Percentiles rank a stretch among this genome's conserved stretches.
Conservation (phyloP, 1,140 invertebrate species). For the Ruditapes philippinarum region DNA sequence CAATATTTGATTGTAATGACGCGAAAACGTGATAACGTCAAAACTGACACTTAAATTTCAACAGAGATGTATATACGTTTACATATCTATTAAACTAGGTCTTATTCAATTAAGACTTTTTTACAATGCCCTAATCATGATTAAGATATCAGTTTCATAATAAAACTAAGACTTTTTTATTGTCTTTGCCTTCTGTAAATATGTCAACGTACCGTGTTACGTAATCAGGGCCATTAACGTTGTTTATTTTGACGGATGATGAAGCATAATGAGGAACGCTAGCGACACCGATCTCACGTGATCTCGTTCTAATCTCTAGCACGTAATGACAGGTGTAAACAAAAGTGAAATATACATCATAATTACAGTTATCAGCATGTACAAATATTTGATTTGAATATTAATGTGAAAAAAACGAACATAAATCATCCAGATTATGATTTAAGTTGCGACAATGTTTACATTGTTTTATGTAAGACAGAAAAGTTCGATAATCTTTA, state of each 20-base stretch:
- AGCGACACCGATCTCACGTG: background rate
- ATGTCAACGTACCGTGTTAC: background rate
- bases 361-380: background rate
- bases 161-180: background rate
- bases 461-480: too few species aligned
- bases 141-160: background rate
- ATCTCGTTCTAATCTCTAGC: background rate
- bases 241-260: conserved; percentile 32
- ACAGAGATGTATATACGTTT: too few species aligned
- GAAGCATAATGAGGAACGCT: background rate
- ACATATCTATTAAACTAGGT: too few species aligned
- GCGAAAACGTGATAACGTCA: too few species aligned
- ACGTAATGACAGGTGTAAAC: background rate
- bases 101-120: background rate
- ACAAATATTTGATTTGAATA: background rate
- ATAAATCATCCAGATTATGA: background rate
- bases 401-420: too few species aligned
- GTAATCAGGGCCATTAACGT: background rate
- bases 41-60: too few species aligned
- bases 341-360: background rate
- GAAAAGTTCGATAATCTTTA: too few species aligned
- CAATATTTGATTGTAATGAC: too few species aligned
- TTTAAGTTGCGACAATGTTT: too few species aligned
- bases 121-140: background rate
- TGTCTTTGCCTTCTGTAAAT: background rate